These are phyloP conservation scores for Platichthys flesus DNA, from an alignment of 2,113 vertebrate species.

Conservation along the genomic window DNA sequence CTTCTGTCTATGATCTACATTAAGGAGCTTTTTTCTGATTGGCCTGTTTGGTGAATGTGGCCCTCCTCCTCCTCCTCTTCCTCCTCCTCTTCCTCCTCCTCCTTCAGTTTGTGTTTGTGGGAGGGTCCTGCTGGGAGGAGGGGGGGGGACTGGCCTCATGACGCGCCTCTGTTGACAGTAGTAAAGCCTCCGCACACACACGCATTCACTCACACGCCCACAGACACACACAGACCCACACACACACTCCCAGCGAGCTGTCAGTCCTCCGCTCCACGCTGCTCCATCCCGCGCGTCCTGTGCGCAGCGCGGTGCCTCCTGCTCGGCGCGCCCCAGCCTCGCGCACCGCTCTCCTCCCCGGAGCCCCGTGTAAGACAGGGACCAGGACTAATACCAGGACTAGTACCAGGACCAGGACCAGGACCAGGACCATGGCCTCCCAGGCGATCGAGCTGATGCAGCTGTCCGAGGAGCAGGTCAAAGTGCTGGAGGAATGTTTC, in stretches of 20 bases:
- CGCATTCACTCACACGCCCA: background rate
- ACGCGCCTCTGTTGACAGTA: slow-evolving; percentile 62
- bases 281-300: slow-evolving; percentile 1
- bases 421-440: slow-evolving; percentile 47
- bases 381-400: no score
- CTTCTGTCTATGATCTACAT: background rate
- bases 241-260: slow-evolving; percentile 8
- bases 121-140: slow-evolving; percentile 36
- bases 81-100: background rate
- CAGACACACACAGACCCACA: slow-evolving; percentile 3
- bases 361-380: no score
- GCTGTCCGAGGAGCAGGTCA: slow-evolving; percentile 78
- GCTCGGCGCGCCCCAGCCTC: slow-evolving; percentile 24
- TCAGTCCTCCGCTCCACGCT: background rate
- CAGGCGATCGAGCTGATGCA: slow-evolving; percentile 37
- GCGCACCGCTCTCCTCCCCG: slow-evolving; percentile 18
- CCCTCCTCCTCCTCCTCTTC: no score
- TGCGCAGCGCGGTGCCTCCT: slow-evolving; percentile 9
- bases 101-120: slow-evolving; percentile 25
- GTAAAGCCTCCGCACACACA: slow-evolving; percentile 35
- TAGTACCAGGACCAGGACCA: no score
- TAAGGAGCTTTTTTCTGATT: background rate
- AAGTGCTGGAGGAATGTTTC: slow-evolving; percentile 81
- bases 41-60: background rate
- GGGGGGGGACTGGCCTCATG: slow-evolving; percentile 21